Evolutionary conservation across 1,140 invertebrate genomes (phyloP), one percentile per base, ranked within the genome.

Genomic region (Leptinotarsa undecemlineata): DNA sequence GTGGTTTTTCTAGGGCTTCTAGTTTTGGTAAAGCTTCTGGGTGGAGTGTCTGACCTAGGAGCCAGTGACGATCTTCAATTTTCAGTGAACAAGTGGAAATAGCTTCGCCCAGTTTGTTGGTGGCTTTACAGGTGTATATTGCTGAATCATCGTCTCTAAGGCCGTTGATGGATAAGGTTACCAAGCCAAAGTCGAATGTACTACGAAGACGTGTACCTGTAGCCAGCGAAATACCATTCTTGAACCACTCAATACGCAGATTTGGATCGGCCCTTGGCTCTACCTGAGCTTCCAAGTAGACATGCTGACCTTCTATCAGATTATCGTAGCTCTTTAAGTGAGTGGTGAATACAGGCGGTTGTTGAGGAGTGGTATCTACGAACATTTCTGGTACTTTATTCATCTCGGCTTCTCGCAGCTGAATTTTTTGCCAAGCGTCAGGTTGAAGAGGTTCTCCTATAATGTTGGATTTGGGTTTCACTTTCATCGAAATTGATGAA

Each of bases 201-300:
- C 94, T 96, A 79, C 93, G 91, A 64, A 97, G 87, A 77, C 96
- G 89, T 14, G 95, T 90, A 80, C 94, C 95, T 69, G 93, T 95
- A 72, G 93, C 93, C 17, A 96, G 85, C 15, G 92, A 89, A n/a
- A 95, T 86, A 33, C 95, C 94, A 84, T 98, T 97, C 82, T 96
- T 96, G 84, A 94, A 97, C 96, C 96, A 96, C 85, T 96, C 94
- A 48, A 96, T 92, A 69, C 90, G 89, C 4, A 97, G 89, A 81
- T 97, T 95, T 1, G 98, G 97, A 90, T 99, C 98, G 57, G 95
- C 93, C 81, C 96, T 90, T n/a, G 98, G 98, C 83, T 97, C 95
- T 4, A 98, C 93, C 85, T 96, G 95, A 74, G 96, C 96, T 86
- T 99, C 97, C 76, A 99, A 88, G 80, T 95, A 93, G 3, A 98